These are phyloP conservation scores for Notothenia coriiceps DNA, from an alignment of 2,113 vertebrate species.

Conservation along the genomic window DNA sequence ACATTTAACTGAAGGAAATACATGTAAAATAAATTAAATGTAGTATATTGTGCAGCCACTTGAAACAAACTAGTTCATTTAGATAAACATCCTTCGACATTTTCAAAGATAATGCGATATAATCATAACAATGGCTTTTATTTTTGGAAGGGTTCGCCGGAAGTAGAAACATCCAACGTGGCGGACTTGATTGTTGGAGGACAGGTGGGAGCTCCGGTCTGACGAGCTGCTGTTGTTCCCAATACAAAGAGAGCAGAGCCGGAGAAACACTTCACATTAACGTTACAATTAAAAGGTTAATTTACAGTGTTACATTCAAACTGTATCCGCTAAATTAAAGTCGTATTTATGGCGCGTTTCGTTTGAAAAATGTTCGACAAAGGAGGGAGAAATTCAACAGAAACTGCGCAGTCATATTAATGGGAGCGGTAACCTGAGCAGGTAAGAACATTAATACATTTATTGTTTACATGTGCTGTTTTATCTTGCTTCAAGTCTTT, in stretches of 20 bases:
- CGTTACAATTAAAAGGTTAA: neutral
- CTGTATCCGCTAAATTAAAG: neutral
- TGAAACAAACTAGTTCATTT: no score
- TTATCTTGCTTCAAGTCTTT: neutral
- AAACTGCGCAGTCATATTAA: conserved; percentile 71
- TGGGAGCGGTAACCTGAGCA: conserved; percentile 77
- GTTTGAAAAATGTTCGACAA: conserved; percentile 20
- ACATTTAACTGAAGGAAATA: no score
- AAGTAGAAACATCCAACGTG: accelerated
- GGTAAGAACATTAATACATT: conserved; percentile 34
- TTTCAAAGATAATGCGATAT: no score
- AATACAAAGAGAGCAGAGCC: conserved; percentile 26
- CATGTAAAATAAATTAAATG: no score
- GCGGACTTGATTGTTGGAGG: conserved; percentile 9
- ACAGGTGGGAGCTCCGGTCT: conserved; percentile 74
- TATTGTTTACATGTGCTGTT: accelerated
- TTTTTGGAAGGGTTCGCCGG: conserved; percentile 25
- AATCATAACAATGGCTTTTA: conserved; percentile 36
- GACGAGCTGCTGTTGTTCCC: conserved; percentile 62
- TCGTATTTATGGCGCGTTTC: neutral
- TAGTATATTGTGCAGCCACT: no score
- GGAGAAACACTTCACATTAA: neutral
- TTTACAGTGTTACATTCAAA: accelerated
- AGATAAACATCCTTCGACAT: no score
- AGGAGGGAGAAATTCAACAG: neutral